Percentiles rank a stretch among this genome's conserved stretches.
Evolutionary conservation across 2,797 vertebrate genomes (phyloP).

Genomic region (Acanthis flammea): DNA sequence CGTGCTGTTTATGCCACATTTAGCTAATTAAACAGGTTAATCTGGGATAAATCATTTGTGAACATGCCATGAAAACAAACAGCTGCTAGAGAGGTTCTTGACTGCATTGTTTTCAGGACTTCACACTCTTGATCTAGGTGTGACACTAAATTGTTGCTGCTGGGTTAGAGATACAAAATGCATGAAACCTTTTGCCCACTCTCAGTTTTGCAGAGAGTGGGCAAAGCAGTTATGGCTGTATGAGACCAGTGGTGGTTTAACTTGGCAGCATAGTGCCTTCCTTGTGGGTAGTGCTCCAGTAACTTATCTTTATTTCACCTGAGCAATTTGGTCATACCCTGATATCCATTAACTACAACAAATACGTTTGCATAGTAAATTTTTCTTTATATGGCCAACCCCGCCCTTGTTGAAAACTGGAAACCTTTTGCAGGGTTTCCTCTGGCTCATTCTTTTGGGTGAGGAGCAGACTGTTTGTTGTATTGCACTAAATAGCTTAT

Average conservation of each 20-base stretch:
- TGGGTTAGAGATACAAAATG: neutral
- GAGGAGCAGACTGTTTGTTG: neutral
- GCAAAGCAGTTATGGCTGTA: neutral
- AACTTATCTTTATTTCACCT: neutral
- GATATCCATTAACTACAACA: neutral
- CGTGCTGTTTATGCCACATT: neutral
- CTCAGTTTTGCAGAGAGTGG: neutral
- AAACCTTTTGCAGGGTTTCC: neutral
- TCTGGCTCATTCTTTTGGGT: neutral
- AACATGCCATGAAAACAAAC: neutral
- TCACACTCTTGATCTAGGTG: neutral
- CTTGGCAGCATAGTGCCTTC: neutral
- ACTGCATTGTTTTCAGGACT: neutral
- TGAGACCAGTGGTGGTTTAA: neutral
- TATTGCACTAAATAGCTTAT: too few species aligned
- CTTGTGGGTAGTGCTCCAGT: neutral
- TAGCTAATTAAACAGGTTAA: constrained; percentile 7
- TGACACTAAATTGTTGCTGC: neutral
- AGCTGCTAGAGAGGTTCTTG: neutral
- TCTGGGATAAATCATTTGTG: neutral
- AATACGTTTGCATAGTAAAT: neutral
- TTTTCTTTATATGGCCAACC: neutral
- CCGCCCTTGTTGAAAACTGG: neutral
- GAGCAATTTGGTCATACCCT: neutral
- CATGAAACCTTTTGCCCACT: neutral